Conservation (phyloP, 2,113 vertebrate genomes). For the Entosphenus tridentatus region DNA sequence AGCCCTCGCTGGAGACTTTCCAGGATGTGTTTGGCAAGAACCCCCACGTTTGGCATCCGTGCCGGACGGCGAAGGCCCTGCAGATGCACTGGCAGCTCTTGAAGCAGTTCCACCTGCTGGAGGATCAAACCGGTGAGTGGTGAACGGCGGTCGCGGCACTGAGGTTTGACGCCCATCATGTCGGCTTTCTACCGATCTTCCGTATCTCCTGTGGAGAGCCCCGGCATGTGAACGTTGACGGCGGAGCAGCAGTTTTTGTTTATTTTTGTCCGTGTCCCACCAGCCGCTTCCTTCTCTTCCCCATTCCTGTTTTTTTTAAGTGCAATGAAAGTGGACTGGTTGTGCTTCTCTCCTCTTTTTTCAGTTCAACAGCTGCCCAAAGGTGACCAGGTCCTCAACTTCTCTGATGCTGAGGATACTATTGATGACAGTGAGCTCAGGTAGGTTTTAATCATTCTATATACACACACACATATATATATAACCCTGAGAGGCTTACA, state of each 20-base stretch:
- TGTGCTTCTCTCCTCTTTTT: constrained; percentile 9
- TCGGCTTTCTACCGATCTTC: too few species aligned
- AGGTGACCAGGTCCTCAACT: constrained; percentile 81
- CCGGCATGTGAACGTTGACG: too few species aligned
- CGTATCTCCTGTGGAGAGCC: too few species aligned
- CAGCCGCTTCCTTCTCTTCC: too few species aligned
- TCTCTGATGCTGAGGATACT: constrained; percentile 77
- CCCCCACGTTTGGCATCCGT: constrained; percentile 54
- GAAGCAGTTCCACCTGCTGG: constrained; percentile 80
- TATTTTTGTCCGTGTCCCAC: too few species aligned
- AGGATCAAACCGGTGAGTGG: constrained; percentile 62
- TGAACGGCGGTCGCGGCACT: too few species aligned
- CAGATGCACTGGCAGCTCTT: constrained; percentile 88
- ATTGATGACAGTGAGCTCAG: constrained; percentile 73
- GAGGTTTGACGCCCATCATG: too few species aligned
- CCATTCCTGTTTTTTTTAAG: too few species aligned
- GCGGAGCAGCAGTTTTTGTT: too few species aligned
- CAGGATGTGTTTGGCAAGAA: constrained; percentile 68
- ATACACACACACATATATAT: too few species aligned
- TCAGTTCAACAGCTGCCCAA: constrained; percentile 79
- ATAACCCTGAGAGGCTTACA: too few species aligned
- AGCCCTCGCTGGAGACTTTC: constrained; percentile 73
- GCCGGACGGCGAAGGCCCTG: constrained; percentile 58
- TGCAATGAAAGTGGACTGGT: too few species aligned
- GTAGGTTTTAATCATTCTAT: constrained; percentile 21